Conservation (phyloP, 2,797 vertebrate species). For the Syngnathus acus region DNA sequence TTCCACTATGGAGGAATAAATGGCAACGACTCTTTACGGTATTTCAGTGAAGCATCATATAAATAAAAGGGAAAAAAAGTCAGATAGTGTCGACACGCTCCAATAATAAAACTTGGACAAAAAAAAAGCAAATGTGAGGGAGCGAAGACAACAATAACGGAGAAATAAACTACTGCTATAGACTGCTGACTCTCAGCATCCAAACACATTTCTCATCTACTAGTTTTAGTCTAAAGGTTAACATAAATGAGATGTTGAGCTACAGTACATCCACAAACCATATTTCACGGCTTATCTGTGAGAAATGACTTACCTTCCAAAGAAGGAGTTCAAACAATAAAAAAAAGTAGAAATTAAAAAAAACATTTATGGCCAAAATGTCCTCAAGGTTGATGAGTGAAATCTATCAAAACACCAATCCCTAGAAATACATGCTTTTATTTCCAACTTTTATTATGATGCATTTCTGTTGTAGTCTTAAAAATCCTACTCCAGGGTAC, state of each 20-base stretch:
- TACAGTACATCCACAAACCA: too few species aligned
- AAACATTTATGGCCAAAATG: background rate
- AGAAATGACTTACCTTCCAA: background rate
- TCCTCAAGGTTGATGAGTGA: background rate
- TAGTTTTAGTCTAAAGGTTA: background rate
- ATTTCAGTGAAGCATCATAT: too few species aligned
- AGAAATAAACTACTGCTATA: background rate
- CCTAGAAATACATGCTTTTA: background rate
- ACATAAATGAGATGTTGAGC: background rate
- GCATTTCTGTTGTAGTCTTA: background rate
- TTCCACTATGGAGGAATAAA: background rate
- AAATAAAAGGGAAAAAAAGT: background rate
- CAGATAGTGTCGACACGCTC: background rate
- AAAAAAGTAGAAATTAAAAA: background rate
- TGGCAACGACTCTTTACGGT: background rate
- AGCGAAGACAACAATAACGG: background rate
- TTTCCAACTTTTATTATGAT: background rate
- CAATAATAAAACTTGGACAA: background rate
- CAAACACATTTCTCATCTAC: background rate
- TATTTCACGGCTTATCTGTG: background rate
- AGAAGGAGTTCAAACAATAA: background rate
- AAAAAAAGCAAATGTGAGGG: background rate
- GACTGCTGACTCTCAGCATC: background rate
- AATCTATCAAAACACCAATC: background rate
- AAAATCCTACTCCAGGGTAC: conserved; percentile 2